Base-by-base conservation (phyloP, 2,888 invertebrate genomes). In the Drosophila melanosoma region DNA sequence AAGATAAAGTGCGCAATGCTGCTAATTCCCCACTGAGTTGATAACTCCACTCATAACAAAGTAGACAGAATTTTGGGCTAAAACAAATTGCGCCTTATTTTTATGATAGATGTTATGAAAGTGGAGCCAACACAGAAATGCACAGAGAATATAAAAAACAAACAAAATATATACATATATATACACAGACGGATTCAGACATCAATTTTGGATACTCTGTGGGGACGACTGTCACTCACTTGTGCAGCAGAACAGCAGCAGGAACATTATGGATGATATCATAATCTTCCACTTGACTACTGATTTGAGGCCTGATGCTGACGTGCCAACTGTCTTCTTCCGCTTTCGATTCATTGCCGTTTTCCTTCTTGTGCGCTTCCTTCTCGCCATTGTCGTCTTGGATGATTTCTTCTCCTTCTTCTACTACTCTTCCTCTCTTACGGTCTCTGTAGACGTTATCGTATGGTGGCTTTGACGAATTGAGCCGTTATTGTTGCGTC, bases 281-380 rank as follows among this genome's bases (percentile, higher is more conserved):
- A 92, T 91, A 90, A 92, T 91, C 91, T 91, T 92, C 92, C 92
- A 92, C 91, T 91, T 91, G 89, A 91, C 84, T 90, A 89, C 90
- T 77, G 91, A 88, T 82, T 85, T 84, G 70, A 72, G 80, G 74
- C 86, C 84, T 82, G 87, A 76, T 73, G 77, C 74, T 70, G 87
- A 81, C 74, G 78, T 76, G 72, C 85, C 90, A 73, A 87, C 85
- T 79, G 85, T 87, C 84, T 87, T 87, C 84, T 79, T 84, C 66
- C 90, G 84, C 69, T 87, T 89, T 23, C 84, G 82, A 75, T 82
- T 89, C 74, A 82, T 84, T 60, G 87, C 68, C 84, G 76, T 86
- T 75, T 74, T 78, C 74, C 69, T 69, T 56, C 70, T 73, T 17
- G 69, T 64, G 17, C 73, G 81, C 64, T 81, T 77, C 66, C 53